A percentile compares a stretch with the other conserved stretches of the same genome.
phyloP scores from a whole-genome alignment of 2,888 invertebrate genomes.

The Acronicta psi region DNA sequence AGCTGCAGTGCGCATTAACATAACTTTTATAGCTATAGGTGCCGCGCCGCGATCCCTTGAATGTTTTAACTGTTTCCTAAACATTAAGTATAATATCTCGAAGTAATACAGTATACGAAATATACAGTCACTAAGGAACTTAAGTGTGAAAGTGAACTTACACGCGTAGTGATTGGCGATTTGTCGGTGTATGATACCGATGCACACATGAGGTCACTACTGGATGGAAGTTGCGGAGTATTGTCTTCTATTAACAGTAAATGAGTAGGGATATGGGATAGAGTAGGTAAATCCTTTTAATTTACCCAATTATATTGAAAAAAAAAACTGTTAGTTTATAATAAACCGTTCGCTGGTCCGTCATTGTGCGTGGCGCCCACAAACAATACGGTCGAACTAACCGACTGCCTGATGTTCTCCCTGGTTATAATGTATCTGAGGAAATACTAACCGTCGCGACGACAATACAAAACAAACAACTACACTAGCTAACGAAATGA shows the following conservation, averaged over 20 bases:
- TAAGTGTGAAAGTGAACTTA: conserved; percentile 10
- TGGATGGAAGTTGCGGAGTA: too few species aligned
- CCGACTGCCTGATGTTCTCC: conserved; percentile 2
- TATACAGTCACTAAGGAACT: too few species aligned
- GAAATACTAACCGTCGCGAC: not conserved
- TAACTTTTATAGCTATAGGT: not conserved
- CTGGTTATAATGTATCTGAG: not conserved
- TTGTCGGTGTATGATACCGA: too few species aligned
- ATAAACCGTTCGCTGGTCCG: conserved; percentile 22
- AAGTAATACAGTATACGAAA: too few species aligned
- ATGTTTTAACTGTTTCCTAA: not conserved
- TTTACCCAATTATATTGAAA: too few species aligned
- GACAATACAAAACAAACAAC: not conserved
- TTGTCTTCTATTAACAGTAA: too few species aligned
- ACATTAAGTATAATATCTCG: not conserved
- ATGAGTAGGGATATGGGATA: too few species aligned
- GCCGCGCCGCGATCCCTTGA: too few species aligned
- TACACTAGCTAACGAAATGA: not conserved
- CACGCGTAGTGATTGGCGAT: too few species aligned
- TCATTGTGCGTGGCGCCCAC: conserved; percentile 37
- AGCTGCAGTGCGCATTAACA: not conserved
- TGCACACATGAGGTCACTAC: too few species aligned
- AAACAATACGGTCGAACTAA: conserved; percentile 30
- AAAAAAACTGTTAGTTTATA: conserved; percentile 21
- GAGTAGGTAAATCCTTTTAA: too few species aligned